A percentile compares a stretch with the other conserved stretches of the same genome.
Evolutionary conservation across 2,113 vertebrate genomes (phyloP).

Genomic region (Melanocharis versteri): DNA sequence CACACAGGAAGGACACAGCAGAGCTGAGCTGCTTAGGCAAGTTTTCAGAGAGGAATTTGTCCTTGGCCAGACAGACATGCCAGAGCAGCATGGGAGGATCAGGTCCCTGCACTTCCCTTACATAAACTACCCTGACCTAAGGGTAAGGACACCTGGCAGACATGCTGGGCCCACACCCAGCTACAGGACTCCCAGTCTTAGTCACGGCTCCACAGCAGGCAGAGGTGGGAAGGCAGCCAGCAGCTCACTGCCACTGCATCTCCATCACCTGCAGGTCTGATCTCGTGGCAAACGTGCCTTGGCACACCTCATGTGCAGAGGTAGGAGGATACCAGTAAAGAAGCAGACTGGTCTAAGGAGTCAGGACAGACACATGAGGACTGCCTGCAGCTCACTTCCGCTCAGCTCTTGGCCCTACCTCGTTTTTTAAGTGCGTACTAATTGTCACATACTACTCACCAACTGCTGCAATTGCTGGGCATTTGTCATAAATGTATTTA

Average conservation of each 20-base stretch:
- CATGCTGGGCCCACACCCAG: background rate
- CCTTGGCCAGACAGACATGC: slow-evolving; percentile 53
- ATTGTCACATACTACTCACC: slow-evolving; percentile 77
- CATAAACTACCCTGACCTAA: slow-evolving; percentile 29
- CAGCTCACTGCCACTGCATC: background rate
- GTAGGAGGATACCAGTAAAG: background rate
- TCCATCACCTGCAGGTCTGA: background rate
- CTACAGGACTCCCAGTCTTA: background rate
- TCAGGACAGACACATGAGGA: background rate
- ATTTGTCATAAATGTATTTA: slow-evolving; percentile 96
- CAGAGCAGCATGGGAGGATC: slow-evolving; percentile 26
- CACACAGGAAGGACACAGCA: slow-evolving; percentile 38
- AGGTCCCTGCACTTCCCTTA: slow-evolving; percentile 21
- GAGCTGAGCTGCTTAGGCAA: slow-evolving; percentile 66
- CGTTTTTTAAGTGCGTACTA: background rate
- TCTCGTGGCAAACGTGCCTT: background rate
- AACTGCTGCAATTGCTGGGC: slow-evolving; percentile 86
- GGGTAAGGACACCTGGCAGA: slow-evolving; percentile 38
- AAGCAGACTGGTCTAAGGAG: background rate
- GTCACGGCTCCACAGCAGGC: background rate
- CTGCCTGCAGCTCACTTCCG: background rate
- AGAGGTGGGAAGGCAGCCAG: background rate
- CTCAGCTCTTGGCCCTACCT: background rate
- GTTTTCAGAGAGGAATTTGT: slow-evolving; percentile 59
- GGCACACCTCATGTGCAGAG: background rate